These are phyloP conservation scores for Anastrepha ludens DNA, from an alignment of 1,140 invertebrate genomes.

Conservation along the genomic window DNA sequence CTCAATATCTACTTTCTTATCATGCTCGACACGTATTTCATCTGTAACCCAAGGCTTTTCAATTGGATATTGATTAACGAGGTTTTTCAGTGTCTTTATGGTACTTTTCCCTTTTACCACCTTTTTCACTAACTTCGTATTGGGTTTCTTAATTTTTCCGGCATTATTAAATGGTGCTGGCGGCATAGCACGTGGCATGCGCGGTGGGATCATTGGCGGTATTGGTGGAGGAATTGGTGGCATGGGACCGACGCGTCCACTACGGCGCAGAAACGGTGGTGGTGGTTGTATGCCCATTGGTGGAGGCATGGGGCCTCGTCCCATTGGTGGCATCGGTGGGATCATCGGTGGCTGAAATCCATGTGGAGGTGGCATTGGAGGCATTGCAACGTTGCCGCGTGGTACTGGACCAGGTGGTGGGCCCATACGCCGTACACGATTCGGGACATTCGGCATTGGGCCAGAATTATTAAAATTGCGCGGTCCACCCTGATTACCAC, in stretches of 20 bases:
- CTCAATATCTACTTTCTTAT: conserved; percentile 69
- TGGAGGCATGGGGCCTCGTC: conserved; percentile 55
- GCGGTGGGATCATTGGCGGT: conserved; percentile 63
- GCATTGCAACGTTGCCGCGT: conserved; percentile 57
- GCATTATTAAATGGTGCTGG: conserved; percentile 57
- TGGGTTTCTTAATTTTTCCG: conserved; percentile 69
- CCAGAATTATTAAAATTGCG: conserved; percentile 59
- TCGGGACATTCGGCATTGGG: conserved; percentile 57
- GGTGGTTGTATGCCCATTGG: conserved; percentile 57
- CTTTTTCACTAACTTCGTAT: conserved; percentile 67
- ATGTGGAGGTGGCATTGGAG: conserved; percentile 61
- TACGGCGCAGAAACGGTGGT: conserved; percentile 58
- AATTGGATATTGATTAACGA: conserved; percentile 73
- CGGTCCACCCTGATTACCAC: conserved; percentile 56
- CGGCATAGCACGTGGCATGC: conserved; percentile 61
- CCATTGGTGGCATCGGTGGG: conserved; percentile 64
- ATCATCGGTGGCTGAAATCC: conserved; percentile 60
- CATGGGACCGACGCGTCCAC: conserved; percentile 5
- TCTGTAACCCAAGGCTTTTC: conserved; percentile 73
- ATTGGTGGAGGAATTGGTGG: conserved; percentile 60
- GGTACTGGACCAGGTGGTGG: conserved; percentile 60
- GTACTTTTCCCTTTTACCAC: conserved; percentile 68
- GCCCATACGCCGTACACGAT: conserved; percentile 57
- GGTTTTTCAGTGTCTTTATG: conserved; percentile 70
- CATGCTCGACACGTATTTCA: conserved; percentile 67